phyloP scores from a whole-genome alignment of 2,888 invertebrate genomes.

The Chelonus formosanus region DNA sequence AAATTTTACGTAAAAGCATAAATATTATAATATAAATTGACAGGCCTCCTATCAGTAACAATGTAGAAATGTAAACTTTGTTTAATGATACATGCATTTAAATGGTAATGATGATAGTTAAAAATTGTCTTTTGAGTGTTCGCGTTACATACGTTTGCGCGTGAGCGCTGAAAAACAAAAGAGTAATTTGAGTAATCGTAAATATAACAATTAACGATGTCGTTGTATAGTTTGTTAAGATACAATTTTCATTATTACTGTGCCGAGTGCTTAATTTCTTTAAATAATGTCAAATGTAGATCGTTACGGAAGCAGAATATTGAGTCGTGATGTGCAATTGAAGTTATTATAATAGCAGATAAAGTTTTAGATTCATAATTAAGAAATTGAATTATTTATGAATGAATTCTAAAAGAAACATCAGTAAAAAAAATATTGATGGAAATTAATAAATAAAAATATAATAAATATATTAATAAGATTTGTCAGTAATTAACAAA shows the following conservation, averaged over 20 bases:
- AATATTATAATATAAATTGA: too few species aligned
- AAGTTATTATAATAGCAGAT: background rate
- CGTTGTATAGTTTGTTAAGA: conserved; percentile 5
- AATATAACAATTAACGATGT: conserved; percentile 1
- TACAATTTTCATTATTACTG: conserved; percentile 3
- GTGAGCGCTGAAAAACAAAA: background rate
- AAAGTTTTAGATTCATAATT: background rate
- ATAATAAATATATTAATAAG: too few species aligned
- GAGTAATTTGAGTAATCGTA: background rate
- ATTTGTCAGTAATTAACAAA: too few species aligned
- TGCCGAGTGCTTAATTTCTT: conserved; percentile 3
- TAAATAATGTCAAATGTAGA: background rate
- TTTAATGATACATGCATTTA: conserved; percentile 1
- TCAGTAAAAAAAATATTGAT: too few species aligned
- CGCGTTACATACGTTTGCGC: background rate
- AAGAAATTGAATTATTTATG: background rate
- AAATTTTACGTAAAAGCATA: too few species aligned
- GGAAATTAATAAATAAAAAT: too few species aligned
- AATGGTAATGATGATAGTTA: background rate
- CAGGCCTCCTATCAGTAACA: background rate
- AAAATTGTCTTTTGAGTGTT: background rate
- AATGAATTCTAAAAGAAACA: too few species aligned
- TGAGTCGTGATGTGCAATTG: conserved; percentile 1
- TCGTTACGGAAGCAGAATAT: background rate
- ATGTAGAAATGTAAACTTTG: background rate